phyloP scores from a whole-genome alignment of 2,888 invertebrate species.

The Amphiduros pacificus region DNA sequence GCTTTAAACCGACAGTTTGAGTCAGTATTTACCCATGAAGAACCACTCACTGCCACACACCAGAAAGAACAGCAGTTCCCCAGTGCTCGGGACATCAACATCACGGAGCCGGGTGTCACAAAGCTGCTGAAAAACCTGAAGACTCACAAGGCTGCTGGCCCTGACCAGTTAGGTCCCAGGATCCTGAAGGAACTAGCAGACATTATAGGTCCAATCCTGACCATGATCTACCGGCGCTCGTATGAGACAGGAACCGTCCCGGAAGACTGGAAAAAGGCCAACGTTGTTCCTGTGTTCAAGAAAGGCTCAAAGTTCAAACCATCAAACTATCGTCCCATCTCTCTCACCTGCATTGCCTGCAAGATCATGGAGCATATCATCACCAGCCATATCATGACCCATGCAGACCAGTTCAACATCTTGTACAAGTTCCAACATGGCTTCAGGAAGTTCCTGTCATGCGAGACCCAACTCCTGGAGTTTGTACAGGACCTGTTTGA shows the following conservation, averaged over 20 bases:
- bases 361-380: conserved; percentile 32
- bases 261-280: conserved; percentile 28
- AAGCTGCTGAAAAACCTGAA: neutral
- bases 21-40: neutral
- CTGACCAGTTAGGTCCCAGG: too few species aligned
- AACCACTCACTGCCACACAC: neutral
- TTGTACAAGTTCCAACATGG: conserved; percentile 28
- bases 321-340: conserved; percentile 30
- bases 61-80: too few species aligned
- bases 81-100: neutral
- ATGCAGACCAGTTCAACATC: conserved; percentile 20
- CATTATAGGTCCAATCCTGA: neutral
- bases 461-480: conserved; percentile 34
- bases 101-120: neutral
- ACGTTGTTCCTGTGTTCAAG: conserved; percentile 28
- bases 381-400: conserved; percentile 22
- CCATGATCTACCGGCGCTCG: neutral
- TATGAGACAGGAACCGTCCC: conserved; percentile 11
- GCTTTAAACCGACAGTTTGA: neutral
- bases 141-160: neutral
- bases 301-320: conserved; percentile 24
- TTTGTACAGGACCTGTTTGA: too few species aligned
- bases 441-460: conserved; percentile 27
- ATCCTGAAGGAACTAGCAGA: neutral
- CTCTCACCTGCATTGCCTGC: conserved; percentile 23